Evolutionary conservation across 2,797 vertebrate species (phyloP).

Genomic region (Valencia hispanica): DNA sequence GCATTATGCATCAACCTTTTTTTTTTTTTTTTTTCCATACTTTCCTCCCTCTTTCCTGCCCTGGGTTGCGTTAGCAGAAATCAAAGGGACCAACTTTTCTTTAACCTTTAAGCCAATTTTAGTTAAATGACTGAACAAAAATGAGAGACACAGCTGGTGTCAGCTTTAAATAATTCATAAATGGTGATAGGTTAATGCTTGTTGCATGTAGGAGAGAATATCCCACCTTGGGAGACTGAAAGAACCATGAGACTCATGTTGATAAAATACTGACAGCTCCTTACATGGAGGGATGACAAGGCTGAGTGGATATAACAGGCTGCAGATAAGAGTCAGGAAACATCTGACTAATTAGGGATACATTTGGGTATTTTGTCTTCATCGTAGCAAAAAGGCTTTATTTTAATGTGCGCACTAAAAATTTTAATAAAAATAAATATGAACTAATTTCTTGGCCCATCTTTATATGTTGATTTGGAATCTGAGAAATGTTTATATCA

Average conservation of each 20-base stretch:
- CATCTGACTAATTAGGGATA: not conserved
- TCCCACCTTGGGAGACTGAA: not conserved
- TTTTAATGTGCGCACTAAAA: not conserved
- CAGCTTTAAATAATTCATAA: slow-evolving; percentile 3
- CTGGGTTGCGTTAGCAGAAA: slow-evolving; percentile 49
- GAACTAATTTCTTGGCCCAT: not conserved
- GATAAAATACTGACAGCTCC: not conserved
- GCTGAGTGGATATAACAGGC: not conserved
- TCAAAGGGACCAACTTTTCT: slow-evolving; percentile 57
- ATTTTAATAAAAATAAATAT: not conserved
- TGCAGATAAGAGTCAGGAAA: not conserved
- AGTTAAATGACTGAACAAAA: slow-evolving; percentile 44
- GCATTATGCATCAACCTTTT: slow-evolving; percentile 73
- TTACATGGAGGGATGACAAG: not conserved
- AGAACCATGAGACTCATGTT: not conserved
- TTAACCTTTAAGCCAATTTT: slow-evolving; percentile 53
- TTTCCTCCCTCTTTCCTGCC: slow-evolving; percentile 30
- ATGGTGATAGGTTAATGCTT: slow-evolving; percentile 1
- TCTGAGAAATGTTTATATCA: not conserved
- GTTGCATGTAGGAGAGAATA: slow-evolving; percentile 4
- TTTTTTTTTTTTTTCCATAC: slow-evolving; percentile 8
- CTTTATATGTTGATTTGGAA: too few species aligned
- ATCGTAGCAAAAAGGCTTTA: not conserved
- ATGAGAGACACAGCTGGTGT: slow-evolving; percentile 5
- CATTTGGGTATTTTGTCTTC: not conserved